A percentile compares a stretch with the other conserved stretches of the same genome.
Evolutionary conservation across 2,888 invertebrate genomes (phyloP).

Genomic region (Ennomos quercinarius): DNA sequence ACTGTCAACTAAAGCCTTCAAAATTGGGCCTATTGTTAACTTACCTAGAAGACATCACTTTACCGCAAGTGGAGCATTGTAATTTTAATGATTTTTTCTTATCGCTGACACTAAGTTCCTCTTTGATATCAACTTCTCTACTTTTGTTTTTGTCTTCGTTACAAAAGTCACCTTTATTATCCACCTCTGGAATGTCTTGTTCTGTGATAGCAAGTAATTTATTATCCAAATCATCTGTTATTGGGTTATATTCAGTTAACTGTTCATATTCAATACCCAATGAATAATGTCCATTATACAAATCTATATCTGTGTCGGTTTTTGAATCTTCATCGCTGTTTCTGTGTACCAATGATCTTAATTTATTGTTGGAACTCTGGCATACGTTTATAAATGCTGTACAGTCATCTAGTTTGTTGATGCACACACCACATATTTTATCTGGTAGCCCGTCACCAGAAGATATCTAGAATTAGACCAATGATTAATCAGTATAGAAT

Average conservation of each 20-base stretch:
- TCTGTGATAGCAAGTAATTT: constrained; percentile 21
- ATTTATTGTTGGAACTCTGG: constrained; percentile 60
- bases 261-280: constrained; percentile 20
- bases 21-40: constrained; percentile 22
- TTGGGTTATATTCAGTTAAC: constrained; percentile 34
- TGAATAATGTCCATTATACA: constrained; percentile 26
- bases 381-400: constrained; percentile 65
- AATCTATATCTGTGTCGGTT: constrained; percentile 22
- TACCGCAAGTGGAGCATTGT: constrained; percentile 82
- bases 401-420: constrained; percentile 60
- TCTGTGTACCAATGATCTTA: constrained; percentile 49
- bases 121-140: constrained; percentile 24
- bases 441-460: constrained; percentile 69
- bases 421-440: constrained; percentile 65
- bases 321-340: constrained; percentile 32
- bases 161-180: constrained; percentile 8
- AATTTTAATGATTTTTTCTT: constrained; percentile 54
- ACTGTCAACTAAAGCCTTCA: too few species aligned
- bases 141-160: constrained; percentile 18
- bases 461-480: constrained; percentile 54
- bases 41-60: constrained; percentile 80
- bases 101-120: constrained; percentile 26
- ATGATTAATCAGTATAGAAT: too few species aligned
- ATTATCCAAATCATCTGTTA: constrained; percentile 46
- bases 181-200: constrained; percentile 24